phyloP scores from a whole-genome alignment of 1,140 invertebrate species.

The Hyles vespertilio region DNA sequence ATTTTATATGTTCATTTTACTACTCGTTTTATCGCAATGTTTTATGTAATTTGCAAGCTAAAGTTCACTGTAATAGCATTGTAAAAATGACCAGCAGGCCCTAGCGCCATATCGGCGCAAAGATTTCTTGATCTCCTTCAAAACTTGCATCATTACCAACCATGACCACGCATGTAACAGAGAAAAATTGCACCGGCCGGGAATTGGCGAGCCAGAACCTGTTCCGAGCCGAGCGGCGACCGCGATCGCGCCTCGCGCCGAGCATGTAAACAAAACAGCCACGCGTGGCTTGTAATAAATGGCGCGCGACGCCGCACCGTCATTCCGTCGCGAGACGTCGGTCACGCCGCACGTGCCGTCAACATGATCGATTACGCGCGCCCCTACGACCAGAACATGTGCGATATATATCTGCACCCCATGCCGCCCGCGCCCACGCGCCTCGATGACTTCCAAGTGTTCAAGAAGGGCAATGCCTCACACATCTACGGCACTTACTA shows the following conservation, averaged over 20 bases:
- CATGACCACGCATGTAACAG: too few relatives aligned
- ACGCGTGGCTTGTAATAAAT: conserved; percentile 37
- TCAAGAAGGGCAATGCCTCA: conserved; percentile 52
- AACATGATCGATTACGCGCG: conserved; percentile 66
- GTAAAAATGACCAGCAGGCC: too few relatives aligned
- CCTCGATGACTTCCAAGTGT: conserved; percentile 63
- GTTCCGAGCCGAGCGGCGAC: not conserved
- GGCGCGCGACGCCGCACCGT: conserved; percentile 24
- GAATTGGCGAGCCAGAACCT: conserved; percentile 3
- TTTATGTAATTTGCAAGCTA: too few relatives aligned
- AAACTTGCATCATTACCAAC: too few relatives aligned
- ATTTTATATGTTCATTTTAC: too few relatives aligned
- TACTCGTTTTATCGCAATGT: too few relatives aligned
- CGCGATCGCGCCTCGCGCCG: not conserved
- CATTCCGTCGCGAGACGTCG: conserved; percentile 59
- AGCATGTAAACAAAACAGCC: conserved; percentile 50
- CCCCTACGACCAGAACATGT: conserved; percentile 59
- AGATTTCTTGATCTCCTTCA: too few relatives aligned
- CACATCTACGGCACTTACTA: conserved; percentile 62
- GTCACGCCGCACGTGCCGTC: conserved; percentile 37
- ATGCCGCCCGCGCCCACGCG: conserved; percentile 50
- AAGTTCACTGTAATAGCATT: too few relatives aligned
- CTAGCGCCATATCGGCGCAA: too few relatives aligned
- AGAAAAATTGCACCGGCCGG: conserved; percentile 6
- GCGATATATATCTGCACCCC: conserved; percentile 45